Evolutionary conservation across 1,140 invertebrate genomes (phyloP).

Genomic region (Riptortus pedestris): DNA sequence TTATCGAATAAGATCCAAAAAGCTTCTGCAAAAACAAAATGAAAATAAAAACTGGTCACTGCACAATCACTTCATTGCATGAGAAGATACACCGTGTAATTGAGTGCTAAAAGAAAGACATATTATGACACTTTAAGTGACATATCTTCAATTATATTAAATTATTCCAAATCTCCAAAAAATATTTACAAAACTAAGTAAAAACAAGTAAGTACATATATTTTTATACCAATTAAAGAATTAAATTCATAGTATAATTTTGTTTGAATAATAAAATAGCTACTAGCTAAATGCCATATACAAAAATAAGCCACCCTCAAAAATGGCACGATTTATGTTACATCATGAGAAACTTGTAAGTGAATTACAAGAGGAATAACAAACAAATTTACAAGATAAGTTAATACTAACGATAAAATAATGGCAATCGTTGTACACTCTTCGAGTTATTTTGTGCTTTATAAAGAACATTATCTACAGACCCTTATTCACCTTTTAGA

Average conservation of each 20-base stretch:
- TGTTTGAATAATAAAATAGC: too few species aligned
- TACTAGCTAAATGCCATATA: neutral
- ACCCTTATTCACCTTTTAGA: neutral
- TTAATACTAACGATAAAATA: too few species aligned
- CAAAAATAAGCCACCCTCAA: slow-evolving; percentile 13
- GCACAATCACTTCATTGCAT: too few species aligned
- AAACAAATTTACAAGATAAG: neutral
- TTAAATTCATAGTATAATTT: neutral
- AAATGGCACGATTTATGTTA: slow-evolving; percentile 13
- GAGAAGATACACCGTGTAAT: too few species aligned
- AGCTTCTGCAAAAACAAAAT: too few species aligned
- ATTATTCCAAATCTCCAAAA: neutral
- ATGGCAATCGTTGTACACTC: neutral
- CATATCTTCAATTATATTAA: neutral
- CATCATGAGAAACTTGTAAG: neutral
- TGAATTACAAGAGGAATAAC: neutral
- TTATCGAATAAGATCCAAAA: too few species aligned
- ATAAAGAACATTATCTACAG: neutral
- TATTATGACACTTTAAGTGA: neutral
- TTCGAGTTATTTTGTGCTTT: neutral
- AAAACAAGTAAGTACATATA: neutral
- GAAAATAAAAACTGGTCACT: too few species aligned
- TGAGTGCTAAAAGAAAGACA: too few species aligned
- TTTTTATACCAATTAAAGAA: neutral
- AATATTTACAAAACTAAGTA: neutral